These are phyloP conservation scores for Allenopithecus nigroviridis DNA, from an alignment of 2,797 vertebrate species.

Conservation along the genomic window DNA sequence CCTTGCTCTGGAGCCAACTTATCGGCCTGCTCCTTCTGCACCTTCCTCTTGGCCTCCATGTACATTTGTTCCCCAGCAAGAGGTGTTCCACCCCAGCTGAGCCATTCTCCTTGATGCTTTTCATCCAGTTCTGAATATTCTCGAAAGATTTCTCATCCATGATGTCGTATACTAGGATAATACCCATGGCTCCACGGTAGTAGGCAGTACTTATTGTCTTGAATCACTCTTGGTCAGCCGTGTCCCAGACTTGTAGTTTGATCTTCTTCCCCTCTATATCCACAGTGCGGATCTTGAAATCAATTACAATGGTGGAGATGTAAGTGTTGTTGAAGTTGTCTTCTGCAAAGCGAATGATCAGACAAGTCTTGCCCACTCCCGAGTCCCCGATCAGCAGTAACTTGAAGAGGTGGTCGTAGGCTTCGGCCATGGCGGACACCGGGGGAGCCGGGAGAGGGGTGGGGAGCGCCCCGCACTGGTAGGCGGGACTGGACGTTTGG, in stretches of 20 bases:
- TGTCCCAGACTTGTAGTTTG: constrained; percentile 98
- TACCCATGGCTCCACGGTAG: constrained; percentile 96
- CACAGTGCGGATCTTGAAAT: constrained; percentile 97
- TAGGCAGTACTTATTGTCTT: constrained; percentile 98
- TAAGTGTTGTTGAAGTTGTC: constrained; percentile 97
- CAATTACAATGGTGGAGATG: constrained; percentile 97
- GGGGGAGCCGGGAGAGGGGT: constrained; percentile 15
- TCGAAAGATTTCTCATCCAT: constrained; percentile 95
- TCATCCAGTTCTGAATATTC: constrained; percentile 99
- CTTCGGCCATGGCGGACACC: constrained; percentile 91
- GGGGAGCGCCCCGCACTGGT: neutral
- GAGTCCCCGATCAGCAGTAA: constrained; percentile 96
- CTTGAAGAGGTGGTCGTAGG: constrained; percentile 97
- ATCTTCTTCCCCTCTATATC: constrained; percentile 96
- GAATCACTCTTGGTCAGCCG: constrained; percentile 96
- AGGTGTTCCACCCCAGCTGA: constrained; percentile 92
- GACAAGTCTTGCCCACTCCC: constrained; percentile 97
- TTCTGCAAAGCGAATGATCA: constrained; percentile 95
- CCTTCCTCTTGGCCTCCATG: constrained; percentile 92
- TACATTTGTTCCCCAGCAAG: constrained; percentile 96
- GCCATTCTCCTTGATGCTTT: constrained; percentile 97
- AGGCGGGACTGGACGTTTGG: constrained; percentile 39
- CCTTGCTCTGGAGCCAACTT: constrained; percentile 94
- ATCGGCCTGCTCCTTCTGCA: constrained; percentile 90
- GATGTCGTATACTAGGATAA: constrained; percentile 97